A percentile compares a stretch with the other conserved stretches of the same genome.
Conservation (phyloP, 2,888 invertebrate species). For the Drosophila kanekoi region DNA sequence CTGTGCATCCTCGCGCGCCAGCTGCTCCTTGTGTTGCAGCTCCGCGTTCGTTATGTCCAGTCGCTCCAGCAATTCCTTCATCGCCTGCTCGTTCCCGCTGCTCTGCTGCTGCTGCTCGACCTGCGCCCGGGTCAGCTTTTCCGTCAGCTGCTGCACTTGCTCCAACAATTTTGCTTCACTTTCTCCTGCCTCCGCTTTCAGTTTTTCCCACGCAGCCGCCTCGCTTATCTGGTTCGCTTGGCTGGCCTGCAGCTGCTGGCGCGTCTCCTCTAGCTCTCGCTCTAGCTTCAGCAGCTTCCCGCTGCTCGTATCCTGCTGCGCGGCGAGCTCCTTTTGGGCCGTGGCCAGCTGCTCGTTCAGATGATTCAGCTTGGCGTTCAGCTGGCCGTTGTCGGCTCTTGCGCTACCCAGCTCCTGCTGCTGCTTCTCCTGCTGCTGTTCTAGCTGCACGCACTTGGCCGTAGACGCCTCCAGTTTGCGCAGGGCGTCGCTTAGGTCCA, state of each 20-base stretch:
- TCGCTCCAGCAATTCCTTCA: constrained; percentile 68
- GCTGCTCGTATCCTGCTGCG: constrained; percentile 63
- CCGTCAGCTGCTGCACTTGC: constrained; percentile 50
- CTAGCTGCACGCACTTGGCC: constrained; percentile 49
- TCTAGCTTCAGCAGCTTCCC: constrained; percentile 65
- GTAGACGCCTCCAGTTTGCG: constrained; percentile 69
- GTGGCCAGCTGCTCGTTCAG: constrained; percentile 65
- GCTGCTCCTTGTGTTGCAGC: constrained; percentile 68
- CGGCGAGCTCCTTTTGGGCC: constrained; percentile 62
- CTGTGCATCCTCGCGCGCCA: constrained; percentile 70
- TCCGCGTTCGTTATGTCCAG: constrained; percentile 70
- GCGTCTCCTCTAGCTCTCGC: constrained; percentile 65
- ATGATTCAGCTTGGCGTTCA: constrained; percentile 60
- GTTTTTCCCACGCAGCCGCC: constrained; percentile 49
- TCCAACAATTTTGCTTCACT: constrained; percentile 41
- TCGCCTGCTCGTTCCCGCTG: constrained; percentile 49
- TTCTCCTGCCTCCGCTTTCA: constrained; percentile 29
- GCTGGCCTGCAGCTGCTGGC: constrained; percentile 62
- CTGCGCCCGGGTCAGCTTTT: constrained; percentile 45
- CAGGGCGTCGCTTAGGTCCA: constrained; percentile 68
- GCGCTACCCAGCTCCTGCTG: constrained; percentile 64
- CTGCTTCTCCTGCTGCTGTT: constrained; percentile 61
- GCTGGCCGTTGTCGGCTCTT: constrained; percentile 47
- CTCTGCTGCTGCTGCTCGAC: constrained; percentile 55
- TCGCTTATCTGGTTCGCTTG: constrained; percentile 45